These are phyloP conservation scores for Scomber colias DNA, from an alignment of 2,113 vertebrate species.

Conservation along the genomic window DNA sequence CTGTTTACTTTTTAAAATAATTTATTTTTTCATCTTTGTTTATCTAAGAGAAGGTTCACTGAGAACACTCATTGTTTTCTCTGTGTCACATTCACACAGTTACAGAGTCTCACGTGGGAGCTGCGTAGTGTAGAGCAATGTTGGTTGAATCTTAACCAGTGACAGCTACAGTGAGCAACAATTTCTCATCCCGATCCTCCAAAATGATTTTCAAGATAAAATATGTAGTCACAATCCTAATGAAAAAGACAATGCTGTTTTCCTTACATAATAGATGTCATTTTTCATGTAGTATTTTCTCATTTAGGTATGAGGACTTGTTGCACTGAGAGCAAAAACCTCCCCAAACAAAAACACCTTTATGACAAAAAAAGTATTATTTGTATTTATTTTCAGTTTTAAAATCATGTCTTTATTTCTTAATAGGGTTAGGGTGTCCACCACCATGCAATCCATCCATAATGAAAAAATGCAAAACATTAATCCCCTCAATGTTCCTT, in stretches of 20 bases:
- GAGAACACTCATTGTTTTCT: constrained; percentile 32
- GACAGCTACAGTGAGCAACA: neutral
- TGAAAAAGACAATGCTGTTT: neutral
- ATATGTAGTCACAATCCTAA: too few species aligned
- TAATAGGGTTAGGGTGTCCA: neutral
- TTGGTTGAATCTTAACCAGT: neutral
- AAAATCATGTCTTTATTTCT: neutral
- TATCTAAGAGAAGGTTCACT: constrained; percentile 26
- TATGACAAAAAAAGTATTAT: neutral
- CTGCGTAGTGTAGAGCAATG: neutral
- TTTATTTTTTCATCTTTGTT: constrained; percentile 36
- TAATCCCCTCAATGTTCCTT: too few species aligned
- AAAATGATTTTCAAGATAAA: too few species aligned
- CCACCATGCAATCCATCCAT: too few species aligned
- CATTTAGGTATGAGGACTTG: neutral
- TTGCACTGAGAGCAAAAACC: neutral
- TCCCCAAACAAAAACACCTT: neutral
- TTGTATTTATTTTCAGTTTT: neutral
- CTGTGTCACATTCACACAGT: constrained; percentile 16
- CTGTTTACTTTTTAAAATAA: constrained; percentile 39
- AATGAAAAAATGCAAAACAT: too few species aligned
- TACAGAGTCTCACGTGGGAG: neutral
- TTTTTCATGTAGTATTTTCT: too few species aligned
- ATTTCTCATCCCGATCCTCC: neutral
- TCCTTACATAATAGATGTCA: neutral